These are phyloP conservation scores for Elysia crispata DNA, from an alignment of 2,888 invertebrate species.

Conservation along the genomic window DNA sequence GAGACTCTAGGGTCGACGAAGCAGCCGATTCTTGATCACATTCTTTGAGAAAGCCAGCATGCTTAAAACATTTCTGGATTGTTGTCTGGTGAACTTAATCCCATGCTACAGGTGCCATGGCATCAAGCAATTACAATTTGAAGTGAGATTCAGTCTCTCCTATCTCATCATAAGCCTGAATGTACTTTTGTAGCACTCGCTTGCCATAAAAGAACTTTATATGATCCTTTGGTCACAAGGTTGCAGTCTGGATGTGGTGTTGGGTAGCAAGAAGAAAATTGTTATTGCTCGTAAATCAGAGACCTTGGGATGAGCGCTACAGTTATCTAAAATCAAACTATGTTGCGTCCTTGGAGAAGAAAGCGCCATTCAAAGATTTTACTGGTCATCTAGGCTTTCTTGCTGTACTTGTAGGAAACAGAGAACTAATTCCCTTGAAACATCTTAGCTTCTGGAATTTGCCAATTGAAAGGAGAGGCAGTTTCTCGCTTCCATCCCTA, in stretches of 20 bases:
- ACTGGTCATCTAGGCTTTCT: slow-evolving; percentile 57
- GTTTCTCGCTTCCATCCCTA: no score
- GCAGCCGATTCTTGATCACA: background rate
- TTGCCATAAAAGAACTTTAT: slow-evolving; percentile 45
- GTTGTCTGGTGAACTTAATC: background rate
- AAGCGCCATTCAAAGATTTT: slow-evolving; percentile 52
- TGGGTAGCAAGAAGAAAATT: slow-evolving; percentile 58
- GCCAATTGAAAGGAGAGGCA: no score
- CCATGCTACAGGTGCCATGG: slow-evolving; percentile 1
- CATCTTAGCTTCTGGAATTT: no score
- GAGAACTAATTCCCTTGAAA: slow-evolving; percentile 12
- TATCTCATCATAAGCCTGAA: background rate
- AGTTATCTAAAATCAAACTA: slow-evolving; percentile 59
- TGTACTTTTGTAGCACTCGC: background rate
- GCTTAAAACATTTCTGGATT: slow-evolving; percentile 3
- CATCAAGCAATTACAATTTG: slow-evolving; percentile 21
- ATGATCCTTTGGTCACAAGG: slow-evolving; percentile 62
- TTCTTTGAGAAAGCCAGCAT: background rate
- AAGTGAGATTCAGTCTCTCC: slow-evolving; percentile 25
- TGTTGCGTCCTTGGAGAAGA: slow-evolving; percentile 28
- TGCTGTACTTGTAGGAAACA: slow-evolving; percentile 49
- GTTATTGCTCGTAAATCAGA: slow-evolving; percentile 48
- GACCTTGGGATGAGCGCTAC: slow-evolving; percentile 54
- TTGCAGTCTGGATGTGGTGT: slow-evolving; percentile 56
- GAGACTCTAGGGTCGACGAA: background rate